Evolutionary conservation across 2,888 invertebrate species (phyloP).

Genomic region (Muscina levida): DNA sequence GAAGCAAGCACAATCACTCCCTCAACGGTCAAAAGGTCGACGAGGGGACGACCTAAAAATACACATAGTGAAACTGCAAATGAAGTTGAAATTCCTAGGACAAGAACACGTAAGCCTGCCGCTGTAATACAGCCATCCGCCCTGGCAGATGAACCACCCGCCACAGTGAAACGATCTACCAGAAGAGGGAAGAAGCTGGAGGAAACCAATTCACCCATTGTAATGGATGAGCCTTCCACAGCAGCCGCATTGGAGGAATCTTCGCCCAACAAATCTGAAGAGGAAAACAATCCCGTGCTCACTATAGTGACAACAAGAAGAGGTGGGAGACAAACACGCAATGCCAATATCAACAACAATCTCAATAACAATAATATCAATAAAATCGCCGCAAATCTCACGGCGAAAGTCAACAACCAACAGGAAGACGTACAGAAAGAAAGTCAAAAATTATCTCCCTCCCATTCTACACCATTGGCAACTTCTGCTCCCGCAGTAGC

Average conservation of each 20-base stretch:
- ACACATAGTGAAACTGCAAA: constrained; percentile 49
- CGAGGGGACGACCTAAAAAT: constrained; percentile 47
- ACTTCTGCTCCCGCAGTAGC: constrained; percentile 55
- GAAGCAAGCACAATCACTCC: constrained; percentile 69
- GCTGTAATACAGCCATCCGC: constrained; percentile 49
- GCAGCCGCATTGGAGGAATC: constrained; percentile 66
- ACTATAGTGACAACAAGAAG: constrained; percentile 65
- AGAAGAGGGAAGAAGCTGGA: constrained; percentile 67
- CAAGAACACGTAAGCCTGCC: constrained; percentile 68
- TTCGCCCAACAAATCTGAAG: constrained; percentile 63
- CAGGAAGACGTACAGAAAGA: constrained; percentile 24
- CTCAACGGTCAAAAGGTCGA: constrained; percentile 49
- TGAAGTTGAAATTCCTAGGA: constrained; percentile 54
- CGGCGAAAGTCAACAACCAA: constrained; percentile 71
- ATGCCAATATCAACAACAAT: constrained; percentile 67
- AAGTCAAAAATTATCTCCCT: constrained; percentile 39
- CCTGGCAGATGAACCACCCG: constrained; percentile 35
- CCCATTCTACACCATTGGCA: constrained; percentile 32
- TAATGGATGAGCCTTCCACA: constrained; percentile 23
- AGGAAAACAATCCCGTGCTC: constrained; percentile 49
- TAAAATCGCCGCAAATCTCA: constrained; percentile 75
- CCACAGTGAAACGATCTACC: constrained; percentile 60
- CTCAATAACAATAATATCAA: constrained; percentile 71
- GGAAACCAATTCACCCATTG: constrained; percentile 12
- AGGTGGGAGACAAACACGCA: constrained; percentile 74